Percentiles rank a stretch among this genome's conserved stretches.
phyloP scores from a whole-genome alignment of 2,797 vertebrate genomes.

The Sphaeramia orbicularis region DNA sequence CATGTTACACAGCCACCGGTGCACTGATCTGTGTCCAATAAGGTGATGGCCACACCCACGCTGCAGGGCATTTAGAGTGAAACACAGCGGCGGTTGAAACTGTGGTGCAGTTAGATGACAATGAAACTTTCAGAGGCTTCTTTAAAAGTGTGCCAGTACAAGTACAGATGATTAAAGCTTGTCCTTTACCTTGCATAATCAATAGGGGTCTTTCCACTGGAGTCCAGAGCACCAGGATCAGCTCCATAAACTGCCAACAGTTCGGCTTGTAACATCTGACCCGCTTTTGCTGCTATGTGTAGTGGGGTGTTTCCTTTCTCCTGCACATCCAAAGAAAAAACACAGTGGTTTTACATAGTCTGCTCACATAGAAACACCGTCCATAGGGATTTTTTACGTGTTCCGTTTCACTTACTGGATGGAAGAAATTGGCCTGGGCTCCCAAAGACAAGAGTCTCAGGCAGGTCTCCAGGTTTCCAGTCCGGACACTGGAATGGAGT shows the following conservation, averaged over 20 bases:
- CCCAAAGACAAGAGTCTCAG: slow-evolving; percentile 94
- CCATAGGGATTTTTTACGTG: neutral
- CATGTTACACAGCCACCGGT: slow-evolving; percentile 19
- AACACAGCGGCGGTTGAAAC: neutral
- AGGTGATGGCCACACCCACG: slow-evolving; percentile 7
- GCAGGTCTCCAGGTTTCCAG: slow-evolving; percentile 97
- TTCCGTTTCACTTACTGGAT: slow-evolving; percentile 89
- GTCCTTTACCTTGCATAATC: slow-evolving; percentile 92
- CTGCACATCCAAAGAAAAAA: slow-evolving; percentile 70
- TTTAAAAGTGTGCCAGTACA: neutral
- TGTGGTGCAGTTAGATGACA: too few species aligned
- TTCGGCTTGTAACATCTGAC: slow-evolving; percentile 94
- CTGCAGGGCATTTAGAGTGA: neutral
- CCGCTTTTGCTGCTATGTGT: slow-evolving; percentile 96
- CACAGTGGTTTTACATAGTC: slow-evolving; percentile 6
- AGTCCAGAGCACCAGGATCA: slow-evolving; percentile 95
- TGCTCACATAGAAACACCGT: neutral
- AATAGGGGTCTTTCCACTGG: slow-evolving; percentile 93
- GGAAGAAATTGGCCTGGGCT: slow-evolving; percentile 98
- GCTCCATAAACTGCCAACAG: slow-evolving; percentile 95
- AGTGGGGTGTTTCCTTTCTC: slow-evolving; percentile 98
- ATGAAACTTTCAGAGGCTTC: neutral
- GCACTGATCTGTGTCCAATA: slow-evolving; percentile 9
- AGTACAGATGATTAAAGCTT: neutral
- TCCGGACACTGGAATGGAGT: slow-evolving; percentile 98